Conservation (phyloP, 2,113 vertebrate genomes). For the Ifrita kowaldi region DNA sequence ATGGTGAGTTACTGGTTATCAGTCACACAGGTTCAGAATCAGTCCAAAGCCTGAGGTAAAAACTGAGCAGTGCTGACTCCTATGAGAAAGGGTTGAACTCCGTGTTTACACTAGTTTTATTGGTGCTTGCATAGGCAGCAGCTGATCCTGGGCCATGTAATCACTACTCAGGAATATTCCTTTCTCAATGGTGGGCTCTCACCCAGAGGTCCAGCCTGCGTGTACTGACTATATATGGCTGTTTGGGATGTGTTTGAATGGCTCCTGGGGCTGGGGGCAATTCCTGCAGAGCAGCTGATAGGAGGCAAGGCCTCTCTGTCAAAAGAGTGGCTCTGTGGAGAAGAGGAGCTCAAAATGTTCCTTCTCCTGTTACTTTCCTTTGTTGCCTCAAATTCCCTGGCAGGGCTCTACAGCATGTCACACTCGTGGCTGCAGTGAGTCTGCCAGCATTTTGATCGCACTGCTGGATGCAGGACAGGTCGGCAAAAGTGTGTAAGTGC, state of each 20-base stretch:
- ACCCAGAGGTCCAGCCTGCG: neutral
- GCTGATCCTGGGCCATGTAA: neutral
- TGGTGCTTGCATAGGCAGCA: neutral
- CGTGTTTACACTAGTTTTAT: neutral
- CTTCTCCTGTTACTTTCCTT: neutral
- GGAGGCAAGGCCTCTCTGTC: neutral
- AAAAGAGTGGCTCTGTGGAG: neutral
- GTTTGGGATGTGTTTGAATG: neutral
- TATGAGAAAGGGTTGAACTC: neutral
- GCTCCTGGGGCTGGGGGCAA: neutral
- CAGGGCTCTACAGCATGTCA: neutral
- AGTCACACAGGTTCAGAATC: neutral
- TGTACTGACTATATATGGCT: accelerated
- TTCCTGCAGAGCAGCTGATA: neutral
- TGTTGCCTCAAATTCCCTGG: neutral
- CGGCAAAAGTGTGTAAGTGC: neutral
- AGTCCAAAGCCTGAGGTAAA: neutral
- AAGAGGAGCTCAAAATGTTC: neutral
- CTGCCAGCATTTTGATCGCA: neutral
- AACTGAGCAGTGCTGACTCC: accelerated
- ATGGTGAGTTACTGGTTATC: neutral
- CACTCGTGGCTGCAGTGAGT: neutral
- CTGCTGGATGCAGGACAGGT: neutral
- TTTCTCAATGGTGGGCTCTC: neutral
- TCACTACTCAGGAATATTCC: neutral